phyloP scores from a whole-genome alignment of 2,888 invertebrate genomes.

The Drosophila birchii region DNA sequence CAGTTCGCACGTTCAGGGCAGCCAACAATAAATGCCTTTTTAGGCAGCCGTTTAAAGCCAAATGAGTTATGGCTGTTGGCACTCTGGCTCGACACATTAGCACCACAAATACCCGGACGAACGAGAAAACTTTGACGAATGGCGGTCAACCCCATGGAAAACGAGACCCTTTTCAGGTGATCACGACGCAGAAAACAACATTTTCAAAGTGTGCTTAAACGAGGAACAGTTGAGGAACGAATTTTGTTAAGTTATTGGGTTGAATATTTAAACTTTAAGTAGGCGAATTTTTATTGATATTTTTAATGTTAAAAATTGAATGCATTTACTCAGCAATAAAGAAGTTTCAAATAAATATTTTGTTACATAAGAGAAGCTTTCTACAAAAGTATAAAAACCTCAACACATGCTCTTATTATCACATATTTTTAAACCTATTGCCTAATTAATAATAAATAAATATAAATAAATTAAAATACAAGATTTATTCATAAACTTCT shows the following conservation, averaged over 20 bases:
- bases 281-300: not conserved
- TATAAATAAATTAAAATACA: too few relatives aligned
- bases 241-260: not conserved
- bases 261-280: not conserved
- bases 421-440: too few relatives aligned
- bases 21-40: constrained; percentile 72
- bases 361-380: too few relatives aligned
- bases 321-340: too few relatives aligned
- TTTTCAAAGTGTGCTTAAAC: not conserved
- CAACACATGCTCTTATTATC: too few relatives aligned
- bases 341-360: not conserved
- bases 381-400: too few relatives aligned
- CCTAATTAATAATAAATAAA: too few relatives aligned
- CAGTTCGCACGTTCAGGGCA: constrained; percentile 68
- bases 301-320: not conserved
- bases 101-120: constrained; percentile 43
- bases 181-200: constrained; percentile 49
- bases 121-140: constrained; percentile 68
- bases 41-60: constrained; percentile 69
- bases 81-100: constrained; percentile 76
- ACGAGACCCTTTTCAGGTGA: constrained; percentile 66
- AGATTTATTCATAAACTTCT: too few relatives aligned
- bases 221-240: not conserved
- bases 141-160: constrained; percentile 42
- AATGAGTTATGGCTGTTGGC: constrained; percentile 77